These are phyloP conservation scores for Ctenosaura bakeri DNA, from an alignment of 2,797 vertebrate genomes.

Conservation along the genomic window DNA sequence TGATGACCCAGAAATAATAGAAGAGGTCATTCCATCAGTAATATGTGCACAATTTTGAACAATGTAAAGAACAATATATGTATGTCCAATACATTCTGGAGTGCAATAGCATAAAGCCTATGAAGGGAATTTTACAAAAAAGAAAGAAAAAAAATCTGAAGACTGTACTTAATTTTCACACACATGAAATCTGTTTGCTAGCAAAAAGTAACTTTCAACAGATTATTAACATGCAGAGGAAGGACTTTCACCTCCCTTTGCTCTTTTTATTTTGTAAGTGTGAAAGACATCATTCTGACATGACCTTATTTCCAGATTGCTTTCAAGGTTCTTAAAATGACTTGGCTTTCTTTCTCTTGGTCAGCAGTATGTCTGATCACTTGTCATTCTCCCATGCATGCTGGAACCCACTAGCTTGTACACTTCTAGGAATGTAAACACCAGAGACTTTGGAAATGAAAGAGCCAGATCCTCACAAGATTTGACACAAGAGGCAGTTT, in stretches of 20 bases:
- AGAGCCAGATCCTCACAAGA: background rate
- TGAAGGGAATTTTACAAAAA: conserved; percentile 5
- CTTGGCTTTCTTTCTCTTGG: conserved; percentile 15
- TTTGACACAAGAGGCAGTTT: background rate
- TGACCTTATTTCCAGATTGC: conserved; percentile 34
- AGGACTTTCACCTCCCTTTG: background rate
- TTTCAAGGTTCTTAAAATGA: conserved; percentile 24
- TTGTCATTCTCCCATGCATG: conserved; percentile 19
- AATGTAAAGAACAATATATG: background rate
- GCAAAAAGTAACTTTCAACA: conserved; percentile 8
- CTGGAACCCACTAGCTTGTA: conserved; percentile 10
- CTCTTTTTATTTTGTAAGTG: background rate
- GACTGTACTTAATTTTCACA: background rate
- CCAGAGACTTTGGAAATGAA: background rate
- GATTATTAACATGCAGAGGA: background rate
- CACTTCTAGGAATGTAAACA: conserved; percentile 29
- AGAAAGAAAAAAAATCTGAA: background rate
- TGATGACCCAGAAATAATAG: background rate
- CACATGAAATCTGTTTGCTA: conserved; percentile 23
- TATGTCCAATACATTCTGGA: background rate
- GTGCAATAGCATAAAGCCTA: background rate
- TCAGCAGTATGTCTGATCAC: conserved; percentile 38
- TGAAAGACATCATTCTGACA: conserved; percentile 37
- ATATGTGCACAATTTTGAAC: background rate
- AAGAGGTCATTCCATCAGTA: background rate